Evolutionary conservation across 2,888 invertebrate genomes (phyloP).

Genomic region (Amphipoea oculea): DNA sequence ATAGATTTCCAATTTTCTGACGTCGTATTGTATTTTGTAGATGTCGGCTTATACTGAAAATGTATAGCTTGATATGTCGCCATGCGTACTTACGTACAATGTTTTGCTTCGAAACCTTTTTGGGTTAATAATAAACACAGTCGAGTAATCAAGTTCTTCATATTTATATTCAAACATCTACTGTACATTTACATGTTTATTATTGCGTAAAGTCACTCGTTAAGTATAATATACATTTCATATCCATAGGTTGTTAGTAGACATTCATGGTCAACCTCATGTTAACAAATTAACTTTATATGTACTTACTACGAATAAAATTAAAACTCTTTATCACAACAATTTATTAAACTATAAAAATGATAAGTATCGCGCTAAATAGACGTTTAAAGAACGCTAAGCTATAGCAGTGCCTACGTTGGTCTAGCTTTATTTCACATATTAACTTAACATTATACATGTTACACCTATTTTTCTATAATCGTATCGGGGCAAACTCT

Average conservation of each 20-base stretch:
- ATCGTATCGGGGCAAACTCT: conserved; percentile 77
- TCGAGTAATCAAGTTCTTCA: not conserved
- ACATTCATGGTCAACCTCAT: not conserved
- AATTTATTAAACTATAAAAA: not conserved
- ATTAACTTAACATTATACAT: not conserved
- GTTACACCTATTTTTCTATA: conserved; percentile 39
- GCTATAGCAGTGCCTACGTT: conserved; percentile 5
- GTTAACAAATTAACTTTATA: not conserved
- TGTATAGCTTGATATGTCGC: no score
- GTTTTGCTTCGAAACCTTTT: not conserved
- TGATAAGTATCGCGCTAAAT: conserved; percentile 19
- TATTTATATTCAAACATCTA: conserved; percentile 43
- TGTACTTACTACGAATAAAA: not conserved
- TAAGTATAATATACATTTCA: conserved; percentile 26
- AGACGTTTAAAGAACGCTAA: conserved; percentile 2
- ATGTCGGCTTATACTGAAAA: no score
- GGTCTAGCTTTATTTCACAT: not conserved
- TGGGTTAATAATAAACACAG: conserved; percentile 6
- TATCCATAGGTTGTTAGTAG: not conserved
- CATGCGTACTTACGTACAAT: not conserved
- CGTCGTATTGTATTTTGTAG: no score
- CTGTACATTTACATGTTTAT: conserved; percentile 34
- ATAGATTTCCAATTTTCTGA: no score
- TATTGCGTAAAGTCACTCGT: conserved; percentile 55
- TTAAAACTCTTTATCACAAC: conserved; percentile 50